Conservation (phyloP, 2,888 invertebrate species). For the Capitulum mitella region DNA sequence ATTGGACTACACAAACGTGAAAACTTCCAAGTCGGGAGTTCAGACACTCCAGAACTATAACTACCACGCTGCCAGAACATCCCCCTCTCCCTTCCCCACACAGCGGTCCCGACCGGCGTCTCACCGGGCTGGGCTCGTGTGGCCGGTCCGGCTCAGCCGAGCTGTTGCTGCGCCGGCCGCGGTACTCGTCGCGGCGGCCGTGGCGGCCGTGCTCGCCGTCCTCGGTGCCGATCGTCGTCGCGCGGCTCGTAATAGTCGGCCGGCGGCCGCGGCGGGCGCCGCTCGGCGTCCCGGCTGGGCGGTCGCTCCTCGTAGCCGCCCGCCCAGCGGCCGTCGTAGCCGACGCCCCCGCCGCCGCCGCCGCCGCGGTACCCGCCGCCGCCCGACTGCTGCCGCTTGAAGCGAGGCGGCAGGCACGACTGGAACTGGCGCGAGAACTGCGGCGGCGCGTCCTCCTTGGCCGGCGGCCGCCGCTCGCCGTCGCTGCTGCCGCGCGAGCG, state of each 20-base stretch:
- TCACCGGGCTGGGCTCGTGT: not conserved
- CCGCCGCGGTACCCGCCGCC: constrained; percentile 6
- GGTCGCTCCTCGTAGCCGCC: not conserved
- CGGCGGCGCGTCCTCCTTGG: constrained; percentile 44
- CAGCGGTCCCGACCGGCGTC: no score
- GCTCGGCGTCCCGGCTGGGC: not conserved
- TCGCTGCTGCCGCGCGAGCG: not conserved
- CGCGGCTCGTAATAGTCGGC: not conserved
- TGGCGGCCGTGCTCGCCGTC: not conserved
- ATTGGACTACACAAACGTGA: no score
- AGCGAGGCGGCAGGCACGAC: constrained; percentile 75
- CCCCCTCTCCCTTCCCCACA: no score
- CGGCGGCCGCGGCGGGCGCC: not conserved
- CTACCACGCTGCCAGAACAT: no score
- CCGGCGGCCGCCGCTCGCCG: not conserved
- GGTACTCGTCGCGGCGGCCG: not conserved
- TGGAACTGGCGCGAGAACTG: constrained; percentile 68
- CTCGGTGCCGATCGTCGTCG: not conserved
- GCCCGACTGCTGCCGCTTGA: constrained; percentile 61
- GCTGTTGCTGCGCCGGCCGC: constrained; percentile 1
- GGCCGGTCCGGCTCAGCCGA: not conserved
- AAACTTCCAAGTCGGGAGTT: no score
- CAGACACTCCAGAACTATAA: no score
- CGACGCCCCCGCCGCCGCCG: not conserved
- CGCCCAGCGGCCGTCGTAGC: not conserved